These are phyloP conservation scores for Sporophila hypoxantha DNA, from an alignment of 2,113 vertebrate genomes.

Conservation along the genomic window DNA sequence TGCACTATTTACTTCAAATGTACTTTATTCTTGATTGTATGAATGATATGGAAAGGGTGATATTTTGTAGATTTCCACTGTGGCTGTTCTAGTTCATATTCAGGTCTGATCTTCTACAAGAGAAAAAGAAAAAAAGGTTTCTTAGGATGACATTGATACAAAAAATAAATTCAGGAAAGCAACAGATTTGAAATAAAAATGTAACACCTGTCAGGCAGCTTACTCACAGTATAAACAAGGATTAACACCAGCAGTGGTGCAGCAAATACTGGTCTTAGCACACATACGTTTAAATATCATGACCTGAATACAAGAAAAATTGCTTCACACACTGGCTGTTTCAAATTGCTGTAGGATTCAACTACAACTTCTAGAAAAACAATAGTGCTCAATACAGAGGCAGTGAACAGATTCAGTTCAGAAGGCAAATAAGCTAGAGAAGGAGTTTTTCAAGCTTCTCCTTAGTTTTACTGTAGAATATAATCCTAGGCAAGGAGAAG, in stretches of 20 bases:
- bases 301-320: not conserved
- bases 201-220: not conserved
- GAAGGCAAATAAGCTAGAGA: not conserved
- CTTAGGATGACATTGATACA: not conserved
- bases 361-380: not conserved
- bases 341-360: not conserved
- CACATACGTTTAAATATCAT: not conserved
- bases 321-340: not conserved
- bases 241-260: slow-evolving; percentile 8
- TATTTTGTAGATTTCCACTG: not conserved
- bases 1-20: not conserved
- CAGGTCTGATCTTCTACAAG: not conserved
- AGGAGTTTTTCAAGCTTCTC: not conserved
- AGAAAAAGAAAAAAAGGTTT: not conserved
- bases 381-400: not conserved
- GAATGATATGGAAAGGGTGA: not conserved
- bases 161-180: slow-evolving; percentile 26
- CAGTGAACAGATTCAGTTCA: not conserved
- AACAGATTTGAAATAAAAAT: slow-evolving; percentile 21
- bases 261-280: not conserved
- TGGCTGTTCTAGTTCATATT: not conserved
- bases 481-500: not conserved
- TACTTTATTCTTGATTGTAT: not conserved
- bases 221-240: slow-evolving; percentile 14
- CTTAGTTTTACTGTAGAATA: not conserved